These are phyloP conservation scores for Acipenser ruthenus DNA, from an alignment of 2,797 vertebrate species.

Conservation along the genomic window DNA sequence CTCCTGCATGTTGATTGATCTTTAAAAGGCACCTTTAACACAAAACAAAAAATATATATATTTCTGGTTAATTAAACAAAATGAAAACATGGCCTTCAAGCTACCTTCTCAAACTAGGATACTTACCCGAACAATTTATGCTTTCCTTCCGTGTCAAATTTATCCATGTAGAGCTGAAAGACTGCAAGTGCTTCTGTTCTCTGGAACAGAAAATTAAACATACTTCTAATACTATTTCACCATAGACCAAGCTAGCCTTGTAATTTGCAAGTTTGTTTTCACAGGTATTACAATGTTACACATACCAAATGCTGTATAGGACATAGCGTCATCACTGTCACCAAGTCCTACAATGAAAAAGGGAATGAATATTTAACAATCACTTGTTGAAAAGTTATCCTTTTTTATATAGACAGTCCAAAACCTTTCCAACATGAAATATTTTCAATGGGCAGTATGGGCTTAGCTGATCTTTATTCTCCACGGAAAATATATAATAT, in stretches of 20 bases:
- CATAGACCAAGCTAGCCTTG: neutral
- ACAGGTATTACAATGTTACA: slow-evolving; percentile 19
- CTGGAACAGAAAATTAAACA: slow-evolving; percentile 43
- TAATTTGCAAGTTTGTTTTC: too few species aligned
- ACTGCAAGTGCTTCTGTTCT: slow-evolving; percentile 70
- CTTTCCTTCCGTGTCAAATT: slow-evolving; percentile 76
- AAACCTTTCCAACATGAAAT: too few species aligned
- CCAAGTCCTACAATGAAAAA: slow-evolving; percentile 62
- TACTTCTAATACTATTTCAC: too few species aligned
- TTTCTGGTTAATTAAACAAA: neutral
- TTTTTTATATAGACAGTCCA: too few species aligned
- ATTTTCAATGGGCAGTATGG: too few species aligned
- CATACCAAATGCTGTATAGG: slow-evolving; percentile 79
- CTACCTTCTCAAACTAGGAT: neutral
- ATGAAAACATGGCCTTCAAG: too few species aligned
- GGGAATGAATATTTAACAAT: slow-evolving; percentile 16
- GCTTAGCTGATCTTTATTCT: too few species aligned
- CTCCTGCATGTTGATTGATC: slow-evolving; percentile 79
- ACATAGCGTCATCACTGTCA: slow-evolving; percentile 75
- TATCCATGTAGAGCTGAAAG: slow-evolving; percentile 80
- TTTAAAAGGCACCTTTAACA: slow-evolving; percentile 81
- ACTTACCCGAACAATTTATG: slow-evolving; percentile 82
- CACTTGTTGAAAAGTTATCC: too few species aligned
- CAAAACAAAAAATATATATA: slow-evolving; percentile 14
- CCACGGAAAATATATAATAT: too few species aligned